phyloP scores from a whole-genome alignment of 2,888 invertebrate species.

The Euphydryas editha region DNA sequence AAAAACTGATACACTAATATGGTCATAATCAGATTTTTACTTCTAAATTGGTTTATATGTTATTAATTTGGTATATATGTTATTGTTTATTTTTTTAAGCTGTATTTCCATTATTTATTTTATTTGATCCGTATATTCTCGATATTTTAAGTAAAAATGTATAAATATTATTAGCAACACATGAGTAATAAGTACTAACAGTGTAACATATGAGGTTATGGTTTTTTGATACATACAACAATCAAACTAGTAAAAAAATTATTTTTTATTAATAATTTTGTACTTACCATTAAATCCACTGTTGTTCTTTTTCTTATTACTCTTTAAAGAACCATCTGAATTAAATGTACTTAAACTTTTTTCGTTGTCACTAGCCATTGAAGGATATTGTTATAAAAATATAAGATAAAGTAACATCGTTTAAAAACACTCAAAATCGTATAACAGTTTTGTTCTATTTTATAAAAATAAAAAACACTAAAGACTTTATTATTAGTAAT shows the following conservation, averaged over 20 bases:
- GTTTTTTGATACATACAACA: not conserved
- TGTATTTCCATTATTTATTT: too few species aligned
- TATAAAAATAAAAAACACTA: conserved; percentile 53
- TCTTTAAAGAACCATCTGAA: conserved; percentile 73
- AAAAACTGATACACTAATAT: too few species aligned
- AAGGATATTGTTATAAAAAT: conserved; percentile 53
- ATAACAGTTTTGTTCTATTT: conserved; percentile 32
- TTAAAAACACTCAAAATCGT: conserved; percentile 23
- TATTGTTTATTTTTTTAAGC: too few species aligned
- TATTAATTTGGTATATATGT: too few species aligned
- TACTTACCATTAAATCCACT: conserved; percentile 67
- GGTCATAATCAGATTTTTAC: too few species aligned
- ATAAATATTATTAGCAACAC: not conserved
- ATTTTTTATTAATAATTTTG: conserved; percentile 14
- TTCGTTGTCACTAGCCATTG: conserved; percentile 82
- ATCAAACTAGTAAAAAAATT: conserved; percentile 1
- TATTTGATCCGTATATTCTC: not conserved
- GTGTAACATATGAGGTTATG: conserved; percentile 25
- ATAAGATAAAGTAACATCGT: conserved; percentile 26
- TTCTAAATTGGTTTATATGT: too few species aligned
- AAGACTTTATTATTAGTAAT: conserved; percentile 50
- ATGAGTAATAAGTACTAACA: conserved; percentile 4
- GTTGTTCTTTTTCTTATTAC: conserved; percentile 65
- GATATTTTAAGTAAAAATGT: not conserved
- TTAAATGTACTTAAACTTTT: conserved; percentile 78